phyloP scores from a whole-genome alignment of 2,888 invertebrate genomes.

The Lepidocyrtoides sp. region DNA sequence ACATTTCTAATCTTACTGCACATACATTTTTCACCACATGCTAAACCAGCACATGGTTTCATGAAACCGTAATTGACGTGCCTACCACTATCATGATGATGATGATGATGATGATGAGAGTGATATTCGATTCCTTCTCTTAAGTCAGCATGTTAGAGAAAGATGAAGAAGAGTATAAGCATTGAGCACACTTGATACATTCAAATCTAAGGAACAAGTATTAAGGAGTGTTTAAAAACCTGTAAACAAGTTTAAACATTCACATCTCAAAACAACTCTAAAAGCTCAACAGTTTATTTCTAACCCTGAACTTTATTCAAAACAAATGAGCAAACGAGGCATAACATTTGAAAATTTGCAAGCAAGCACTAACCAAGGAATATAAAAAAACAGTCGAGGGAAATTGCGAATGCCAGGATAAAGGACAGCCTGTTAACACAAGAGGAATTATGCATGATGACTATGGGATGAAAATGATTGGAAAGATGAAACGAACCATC shows the following conservation, averaged over 20 bases:
- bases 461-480: background rate
- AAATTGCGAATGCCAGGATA: background rate
- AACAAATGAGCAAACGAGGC: slow-evolving; percentile 49
- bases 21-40: background rate
- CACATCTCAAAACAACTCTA: slow-evolving; percentile 71
- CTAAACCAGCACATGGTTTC: slow-evolving; percentile 25
- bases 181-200: slow-evolving; percentile 22
- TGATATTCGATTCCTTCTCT: slow-evolving; percentile 12
- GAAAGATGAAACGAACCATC: background rate
- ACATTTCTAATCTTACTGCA: slow-evolving; percentile 31
- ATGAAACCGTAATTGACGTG: slow-evolving; percentile 9
- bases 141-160: background rate
- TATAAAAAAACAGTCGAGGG: background rate
- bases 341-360: background rate
- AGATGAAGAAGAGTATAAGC: background rate
- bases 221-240: slow-evolving; percentile 67
- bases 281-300: slow-evolving; percentile 68
- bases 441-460: background rate
- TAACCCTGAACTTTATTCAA: slow-evolving; percentile 70
- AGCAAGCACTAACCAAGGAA: slow-evolving; percentile 3
- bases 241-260: slow-evolving; percentile 75
- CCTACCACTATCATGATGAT: too few species aligned
- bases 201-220: background rate
- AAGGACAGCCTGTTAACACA: background rate
- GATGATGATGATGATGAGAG: slow-evolving; percentile 29